phyloP scores from a whole-genome alignment of 2,797 vertebrate genomes.

The Babyrousa celebensis region DNA sequence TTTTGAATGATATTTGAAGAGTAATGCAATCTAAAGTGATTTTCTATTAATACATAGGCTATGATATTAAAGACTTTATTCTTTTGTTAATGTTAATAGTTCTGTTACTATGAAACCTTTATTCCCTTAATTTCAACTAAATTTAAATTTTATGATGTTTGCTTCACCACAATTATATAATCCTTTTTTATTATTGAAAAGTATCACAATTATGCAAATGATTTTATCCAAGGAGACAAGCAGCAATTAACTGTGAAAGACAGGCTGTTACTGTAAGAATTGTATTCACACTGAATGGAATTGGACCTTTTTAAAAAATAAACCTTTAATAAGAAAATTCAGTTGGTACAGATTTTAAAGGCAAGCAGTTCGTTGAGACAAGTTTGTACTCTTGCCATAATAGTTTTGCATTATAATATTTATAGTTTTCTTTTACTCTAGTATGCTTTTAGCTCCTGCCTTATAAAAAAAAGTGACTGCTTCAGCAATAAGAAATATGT shows the following conservation, averaged over 20 bases:
- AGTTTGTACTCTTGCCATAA: constrained; percentile 79
- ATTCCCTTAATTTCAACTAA: constrained; percentile 91
- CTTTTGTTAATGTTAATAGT: constrained; percentile 90
- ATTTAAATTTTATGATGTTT: constrained; percentile 92
- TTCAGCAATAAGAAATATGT: constrained; percentile 59
- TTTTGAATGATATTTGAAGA: constrained; percentile 89
- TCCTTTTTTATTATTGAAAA: constrained; percentile 90
- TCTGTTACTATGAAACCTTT: constrained; percentile 89
- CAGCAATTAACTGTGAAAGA: constrained; percentile 91
- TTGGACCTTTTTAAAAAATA: constrained; percentile 89
- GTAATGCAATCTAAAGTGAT: constrained; percentile 84
- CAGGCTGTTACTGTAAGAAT: constrained; percentile 89
- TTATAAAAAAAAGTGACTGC: constrained; percentile 51
- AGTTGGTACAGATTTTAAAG: constrained; percentile 86
- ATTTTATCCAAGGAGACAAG: constrained; percentile 91
- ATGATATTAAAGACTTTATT: constrained; percentile 89
- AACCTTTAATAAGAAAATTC: constrained; percentile 88
- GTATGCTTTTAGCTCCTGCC: constrained; percentile 61
- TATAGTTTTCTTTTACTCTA: constrained; percentile 80
- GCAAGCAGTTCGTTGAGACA: constrained; percentile 83
- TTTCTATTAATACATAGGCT: constrained; percentile 86
- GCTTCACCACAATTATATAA: constrained; percentile 91
- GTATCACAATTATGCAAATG: constrained; percentile 91
- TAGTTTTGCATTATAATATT: constrained; percentile 75
- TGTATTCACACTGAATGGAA: constrained; percentile 88